These are phyloP conservation scores for Latrodectus hesperus DNA, from an alignment of 2,888 invertebrate genomes.

Conservation along the genomic window DNA sequence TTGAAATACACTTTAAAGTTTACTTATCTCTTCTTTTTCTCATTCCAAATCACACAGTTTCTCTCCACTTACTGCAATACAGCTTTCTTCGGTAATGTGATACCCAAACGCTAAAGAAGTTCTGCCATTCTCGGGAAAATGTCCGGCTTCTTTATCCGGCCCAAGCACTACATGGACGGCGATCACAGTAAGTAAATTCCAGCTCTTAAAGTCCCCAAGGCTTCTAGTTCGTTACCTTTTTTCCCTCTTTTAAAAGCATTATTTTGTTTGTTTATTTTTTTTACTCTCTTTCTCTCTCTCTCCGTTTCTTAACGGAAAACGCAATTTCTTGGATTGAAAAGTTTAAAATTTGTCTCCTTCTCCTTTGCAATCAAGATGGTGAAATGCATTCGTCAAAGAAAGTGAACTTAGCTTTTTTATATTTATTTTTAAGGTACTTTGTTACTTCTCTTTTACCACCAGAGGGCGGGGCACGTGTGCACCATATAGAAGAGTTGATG, in stretches of 20 bases:
- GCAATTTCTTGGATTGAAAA: conserved; percentile 68
- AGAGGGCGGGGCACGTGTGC: conserved; percentile 46
- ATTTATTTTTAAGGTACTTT: conserved; percentile 23
- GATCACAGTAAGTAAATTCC: conserved; percentile 66
- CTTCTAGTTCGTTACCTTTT: conserved; percentile 64
- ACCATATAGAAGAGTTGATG: conserved; percentile 35
- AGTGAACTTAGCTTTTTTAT: conserved; percentile 20
- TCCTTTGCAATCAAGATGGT: conserved; percentile 55
- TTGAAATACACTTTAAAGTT: not conserved
- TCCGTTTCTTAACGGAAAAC: conserved; percentile 43
- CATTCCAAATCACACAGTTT: conserved; percentile 7
- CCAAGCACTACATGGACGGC: conserved; percentile 42
- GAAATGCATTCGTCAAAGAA: conserved; percentile 65
- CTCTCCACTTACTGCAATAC: not conserved
- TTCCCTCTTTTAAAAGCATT: conserved; percentile 53
- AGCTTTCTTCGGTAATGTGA: conserved; percentile 41
- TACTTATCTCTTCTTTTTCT: not conserved
- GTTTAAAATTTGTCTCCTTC: conserved; percentile 67
- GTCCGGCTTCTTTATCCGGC: conserved; percentile 43
- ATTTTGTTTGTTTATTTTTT: conserved; percentile 58
- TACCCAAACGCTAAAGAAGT: conserved; percentile 42
- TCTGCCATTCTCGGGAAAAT: conserved; percentile 44
- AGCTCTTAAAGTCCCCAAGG: conserved; percentile 50
- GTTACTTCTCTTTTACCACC: conserved; percentile 22
- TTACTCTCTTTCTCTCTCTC: conserved; percentile 1